Conservation (phyloP, 2,888 invertebrate genomes). For the Caenorhabditis afra region DNA sequence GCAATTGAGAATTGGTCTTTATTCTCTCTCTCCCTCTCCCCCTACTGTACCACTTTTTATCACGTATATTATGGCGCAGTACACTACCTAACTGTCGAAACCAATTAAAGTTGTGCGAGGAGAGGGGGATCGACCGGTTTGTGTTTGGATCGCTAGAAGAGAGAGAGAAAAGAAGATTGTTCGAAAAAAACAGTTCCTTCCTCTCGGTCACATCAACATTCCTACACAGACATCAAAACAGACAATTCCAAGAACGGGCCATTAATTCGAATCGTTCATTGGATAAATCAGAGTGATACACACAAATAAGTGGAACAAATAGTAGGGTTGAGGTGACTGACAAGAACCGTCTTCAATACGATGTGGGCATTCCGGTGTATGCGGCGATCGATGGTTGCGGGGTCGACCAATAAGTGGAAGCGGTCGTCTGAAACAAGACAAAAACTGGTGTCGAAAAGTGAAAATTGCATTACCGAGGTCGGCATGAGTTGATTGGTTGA, state of each 20-base stretch:
- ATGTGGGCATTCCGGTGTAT: slow-evolving; percentile 61
- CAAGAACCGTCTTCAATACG: slow-evolving; percentile 51
- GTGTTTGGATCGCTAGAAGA: slow-evolving; percentile 6
- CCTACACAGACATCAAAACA: slow-evolving; percentile 21
- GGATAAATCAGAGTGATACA: neutral
- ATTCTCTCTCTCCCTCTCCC: slow-evolving; percentile 26
- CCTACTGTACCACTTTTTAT: slow-evolving; percentile 44
- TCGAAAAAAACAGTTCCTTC: slow-evolving; percentile 39
- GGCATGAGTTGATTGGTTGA: slow-evolving; percentile 37
- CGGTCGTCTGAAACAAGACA: slow-evolving; percentile 18
- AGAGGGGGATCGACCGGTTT: slow-evolving; percentile 29
- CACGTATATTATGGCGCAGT: slow-evolving; percentile 37
- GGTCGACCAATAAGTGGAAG: slow-evolving; percentile 41
- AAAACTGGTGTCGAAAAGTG: neutral
- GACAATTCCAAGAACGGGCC: neutral
- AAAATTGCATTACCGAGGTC: slow-evolving; percentile 25
- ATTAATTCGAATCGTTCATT: slow-evolving; percentile 10
- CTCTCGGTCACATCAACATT: neutral
- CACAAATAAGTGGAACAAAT: slow-evolving; percentile 7
- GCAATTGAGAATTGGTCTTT: slow-evolving; percentile 30
- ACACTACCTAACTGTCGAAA: slow-evolving; percentile 42
- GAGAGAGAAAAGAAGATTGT: slow-evolving; percentile 18
- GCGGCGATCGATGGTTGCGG: slow-evolving; percentile 37
- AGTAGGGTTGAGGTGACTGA: neutral
- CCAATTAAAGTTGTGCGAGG: slow-evolving; percentile 51